Evolutionary conservation across 1,140 invertebrate species (phyloP).

Genomic region (fruit fly (Drosophila melanogaster)): Release_6_plus_ISO1_MT NT_037436.4:14054001-14054500

Average conservation of each 20-base stretch:
- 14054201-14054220: conserved; percentile 77
- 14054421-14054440: too few species aligned
- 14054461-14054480: too few species aligned
- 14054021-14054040: conserved; percentile 26
- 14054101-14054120: conserved; percentile 66
- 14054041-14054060: conserved; percentile 61
- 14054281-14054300: conserved; percentile 92
- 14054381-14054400: too few species aligned
- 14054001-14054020: conserved; percentile 26
- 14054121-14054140: conserved; percentile 40
- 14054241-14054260: conserved; percentile 83
- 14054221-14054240: conserved; percentile 79
- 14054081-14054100: conserved; percentile 69
- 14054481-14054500: too few species aligned
- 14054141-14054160: conserved; percentile 49
- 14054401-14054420: too few species aligned
- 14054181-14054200: conserved; percentile 25
- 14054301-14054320: conserved; percentile 94
- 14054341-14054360: conserved; percentile 89
- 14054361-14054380: neutral
- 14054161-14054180: conserved; percentile 64
- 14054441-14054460: too few species aligned
- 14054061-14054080: conserved; percentile 81
- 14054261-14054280: conserved; percentile 89
- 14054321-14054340: conserved; percentile 96